phyloP scores from a whole-genome alignment of 2,888 invertebrate species.

The Tenthredo scrophulariae region DNA sequence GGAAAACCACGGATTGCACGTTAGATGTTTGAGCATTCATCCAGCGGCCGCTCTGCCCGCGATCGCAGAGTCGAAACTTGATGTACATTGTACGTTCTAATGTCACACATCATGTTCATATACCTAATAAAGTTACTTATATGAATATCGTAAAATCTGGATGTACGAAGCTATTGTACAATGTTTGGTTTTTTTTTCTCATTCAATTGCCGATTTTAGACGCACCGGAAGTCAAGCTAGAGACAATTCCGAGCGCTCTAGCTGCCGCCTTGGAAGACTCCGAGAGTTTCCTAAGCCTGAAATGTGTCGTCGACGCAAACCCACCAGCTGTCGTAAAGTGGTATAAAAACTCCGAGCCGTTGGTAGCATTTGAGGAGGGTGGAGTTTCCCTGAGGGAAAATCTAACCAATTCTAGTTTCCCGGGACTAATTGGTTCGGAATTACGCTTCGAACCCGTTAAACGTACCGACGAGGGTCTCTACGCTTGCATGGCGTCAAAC shows the following conservation, averaged over 20 bases:
- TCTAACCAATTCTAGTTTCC: conserved; percentile 79
- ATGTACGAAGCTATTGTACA: conserved; percentile 55
- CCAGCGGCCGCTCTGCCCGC: conserved; percentile 87
- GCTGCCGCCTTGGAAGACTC: conserved; percentile 79
- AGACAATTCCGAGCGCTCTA: conserved; percentile 79
- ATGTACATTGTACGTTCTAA: conserved; percentile 90
- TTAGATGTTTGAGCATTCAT: conserved; percentile 91
- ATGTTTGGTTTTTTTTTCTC: conserved; percentile 60
- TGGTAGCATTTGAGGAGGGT: conserved; percentile 70
- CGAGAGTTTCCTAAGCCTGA: conserved; percentile 78
- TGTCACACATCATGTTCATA: not conserved
- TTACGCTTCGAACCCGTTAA: conserved; percentile 81
- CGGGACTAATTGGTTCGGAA: conserved; percentile 74
- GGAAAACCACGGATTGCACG: conserved; percentile 88
- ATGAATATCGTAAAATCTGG: conserved; percentile 55
- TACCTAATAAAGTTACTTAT: conserved; percentile 53
- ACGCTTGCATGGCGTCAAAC: conserved; percentile 92
- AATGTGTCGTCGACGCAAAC: conserved; percentile 81
- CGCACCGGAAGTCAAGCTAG: conserved; percentile 79
- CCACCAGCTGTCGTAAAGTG: conserved; percentile 80
- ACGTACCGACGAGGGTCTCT: conserved; percentile 85
- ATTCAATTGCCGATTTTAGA: conserved; percentile 74
- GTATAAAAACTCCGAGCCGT: conserved; percentile 75
- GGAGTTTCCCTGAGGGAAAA: conserved; percentile 78
- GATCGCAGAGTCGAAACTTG: conserved; percentile 89